phyloP scores from a whole-genome alignment of 2,888 invertebrate species.

The Ormyrus labotus region DNA sequence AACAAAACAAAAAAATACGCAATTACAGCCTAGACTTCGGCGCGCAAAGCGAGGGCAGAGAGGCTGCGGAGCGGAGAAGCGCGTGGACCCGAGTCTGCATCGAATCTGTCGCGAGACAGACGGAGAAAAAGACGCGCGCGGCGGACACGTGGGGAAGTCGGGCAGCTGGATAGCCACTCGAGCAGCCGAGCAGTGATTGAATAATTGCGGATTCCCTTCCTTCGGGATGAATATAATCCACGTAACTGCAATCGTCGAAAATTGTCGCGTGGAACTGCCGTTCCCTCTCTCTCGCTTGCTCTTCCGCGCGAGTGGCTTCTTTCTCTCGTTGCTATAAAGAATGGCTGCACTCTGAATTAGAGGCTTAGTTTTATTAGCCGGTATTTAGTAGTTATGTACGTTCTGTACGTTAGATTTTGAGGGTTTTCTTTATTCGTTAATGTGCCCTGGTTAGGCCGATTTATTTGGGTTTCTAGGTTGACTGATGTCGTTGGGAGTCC shows the following conservation, averaged over 20 bases:
- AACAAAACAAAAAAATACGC: neutral
- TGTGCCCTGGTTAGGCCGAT: too few relatives aligned
- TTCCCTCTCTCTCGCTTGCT: slow-evolving; percentile 10
- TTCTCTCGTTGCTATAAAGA: neutral
- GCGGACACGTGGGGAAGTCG: neutral
- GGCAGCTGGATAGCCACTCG: slow-evolving; percentile 8
- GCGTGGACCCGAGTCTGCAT: neutral
- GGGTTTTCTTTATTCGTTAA: too few relatives aligned
- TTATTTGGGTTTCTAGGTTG: too few relatives aligned
- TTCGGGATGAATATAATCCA: slow-evolving; percentile 58
- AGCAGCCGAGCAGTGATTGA: slow-evolving; percentile 66
- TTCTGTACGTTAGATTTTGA: too few relatives aligned
- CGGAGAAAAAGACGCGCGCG: neutral
- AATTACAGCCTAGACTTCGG: neutral
- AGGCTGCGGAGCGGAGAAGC: neutral
- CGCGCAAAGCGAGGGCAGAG: neutral
- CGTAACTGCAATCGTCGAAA: slow-evolving; percentile 66
- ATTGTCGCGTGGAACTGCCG: slow-evolving; percentile 59
- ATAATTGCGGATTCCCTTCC: slow-evolving; percentile 69
- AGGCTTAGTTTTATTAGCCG: too few relatives aligned
- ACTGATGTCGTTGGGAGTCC: too few relatives aligned
- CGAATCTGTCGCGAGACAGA: slow-evolving; percentile 13
- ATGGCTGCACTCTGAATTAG: too few relatives aligned
- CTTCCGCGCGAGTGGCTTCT: neutral
- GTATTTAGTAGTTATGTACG: too few relatives aligned